Base-by-base conservation (phyloP, 1,140 invertebrate genomes). In the Aphelenchoides fujianensis region DNA sequence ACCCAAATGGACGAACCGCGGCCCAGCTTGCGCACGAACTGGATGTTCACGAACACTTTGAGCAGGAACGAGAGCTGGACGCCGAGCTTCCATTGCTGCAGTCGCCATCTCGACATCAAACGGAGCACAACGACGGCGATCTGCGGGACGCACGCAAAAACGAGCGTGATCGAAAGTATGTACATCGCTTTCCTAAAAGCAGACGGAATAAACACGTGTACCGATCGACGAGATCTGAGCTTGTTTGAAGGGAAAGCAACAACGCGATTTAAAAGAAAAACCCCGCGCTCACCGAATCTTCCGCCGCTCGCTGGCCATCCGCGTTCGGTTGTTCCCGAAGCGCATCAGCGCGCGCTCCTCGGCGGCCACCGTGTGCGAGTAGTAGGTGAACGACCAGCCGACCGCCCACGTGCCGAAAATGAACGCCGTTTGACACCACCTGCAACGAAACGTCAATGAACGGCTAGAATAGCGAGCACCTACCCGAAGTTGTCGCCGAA, bases 401-500 rank as follows among this genome's bases (percentile, higher is more conserved):
- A 76, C 31, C 3, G 37, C 30, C 5, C 36, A 23, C 1, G 62
- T 32, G 7, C 67, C 59, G n/a, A 76, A 30, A 16, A 73, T 69
- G 7, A 73, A 32, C 3, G 53, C 32, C 27, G 71, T 34, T 35
- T 75, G 73, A 30, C 48, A 73, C 74, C 73, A 73, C 28, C 69
- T 71, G 59, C 16, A 71, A 66, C 9, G 19, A 59, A 9, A 59
- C 57, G 41, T 9, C 9, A n/a, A n/a, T 9, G 57, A 9, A 9
- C 5, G 73, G 5, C 3, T 55, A 69, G n/a, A n/a, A n/a, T n/a
- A n/a, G n/a, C n/a, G n/a, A n/a, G n/a, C n/a, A n/a, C 72, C 12
- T 71, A 73, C 72, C 73, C 73, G 48, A 71, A 74, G 36, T 74
- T 70, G 32, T 74, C 73, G 7, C 73, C 73, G 41, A 74, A 74